Base-by-base conservation (phyloP, 2,797 vertebrate species). In the Cottoperca gobio region DNA sequence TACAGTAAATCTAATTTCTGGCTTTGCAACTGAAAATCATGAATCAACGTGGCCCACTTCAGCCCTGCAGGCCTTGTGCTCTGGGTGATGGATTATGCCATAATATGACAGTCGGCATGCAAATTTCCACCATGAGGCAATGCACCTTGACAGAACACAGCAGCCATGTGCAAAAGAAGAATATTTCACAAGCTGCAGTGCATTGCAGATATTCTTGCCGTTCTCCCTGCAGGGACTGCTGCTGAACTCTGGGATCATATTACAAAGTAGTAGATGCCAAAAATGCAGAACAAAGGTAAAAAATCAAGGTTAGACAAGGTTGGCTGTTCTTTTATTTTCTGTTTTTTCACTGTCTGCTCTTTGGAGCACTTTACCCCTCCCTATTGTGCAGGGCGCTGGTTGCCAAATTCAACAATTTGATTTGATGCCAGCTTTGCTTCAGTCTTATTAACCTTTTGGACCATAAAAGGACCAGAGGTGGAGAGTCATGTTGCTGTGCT, bases 291-390 rank as follows among this genome's bases (percentile, higher is more conserved):
- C 55, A 49, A 57, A 35, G 71, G n/a, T n/a, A 66, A 65, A 65
- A 28, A 79, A 69, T 37, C 63, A 92, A 92, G 81, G 85, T 89
- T 80, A 84, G 49, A 80, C 85, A 89, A 88, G 86, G 82, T 80
- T 83, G 78, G 59, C 31, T 82, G 70, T 81, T 68, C 65, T 70
- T 21, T 66, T 70, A 26, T 35, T 46, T 50, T 19, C 37, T 33
- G 40, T 52, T 70, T 73, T 73, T 52, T 59, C 19, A 6, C 48
- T 21, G 13, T 78, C 66, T 86, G 64, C 77, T 42, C 81, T 81
- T 76, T 74, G 21, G 54, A 70, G 65, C 61, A 11, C 39, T 81
- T 67, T 66, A 64, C 69, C 50, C 37, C 66, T 59, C 42, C 35
- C 60, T 49, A 17, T 6, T 61, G 66, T 80, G 55, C 35, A 69